Conservation (phyloP, 2,888 invertebrate species). For the Scrobipalpa atriplicella region DNA sequence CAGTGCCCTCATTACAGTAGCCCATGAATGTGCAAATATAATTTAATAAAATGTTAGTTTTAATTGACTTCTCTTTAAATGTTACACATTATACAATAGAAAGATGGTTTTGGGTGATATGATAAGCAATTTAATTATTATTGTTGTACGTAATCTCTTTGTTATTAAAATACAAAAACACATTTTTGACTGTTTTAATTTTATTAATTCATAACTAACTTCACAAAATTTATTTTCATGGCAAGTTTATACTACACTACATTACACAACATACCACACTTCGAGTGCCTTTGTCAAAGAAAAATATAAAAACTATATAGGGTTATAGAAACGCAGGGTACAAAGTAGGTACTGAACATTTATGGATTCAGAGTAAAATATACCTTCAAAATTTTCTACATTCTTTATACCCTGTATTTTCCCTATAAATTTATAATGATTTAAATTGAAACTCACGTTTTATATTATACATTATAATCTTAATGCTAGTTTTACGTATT, state of each 20-base stretch:
- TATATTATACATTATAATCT: conserved; percentile 2
- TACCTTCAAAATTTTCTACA: neutral
- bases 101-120: neutral
- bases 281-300: conserved; percentile 19
- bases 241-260: conserved; percentile 39
- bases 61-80: neutral
- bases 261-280: conserved; percentile 30
- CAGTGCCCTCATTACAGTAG: neutral
- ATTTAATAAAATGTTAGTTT: neutral
- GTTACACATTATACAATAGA: no score
- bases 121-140: neutral
- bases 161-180: neutral
- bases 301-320: neutral
- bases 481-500: conserved; percentile 11
- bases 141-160: no score
- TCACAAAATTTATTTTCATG: conserved; percentile 40
- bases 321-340: neutral
- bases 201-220: conserved; percentile 20
- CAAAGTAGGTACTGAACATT: neutral
- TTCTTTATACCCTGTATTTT: conserved; percentile 7
- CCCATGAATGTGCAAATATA: conserved; percentile 9
- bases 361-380: no score
- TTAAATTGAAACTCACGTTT: neutral
- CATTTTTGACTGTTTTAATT: neutral
- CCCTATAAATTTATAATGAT: neutral